These are phyloP conservation scores for Gambusia affinis DNA, from an alignment of 2,113 vertebrate genomes.

Conservation along the genomic window DNA sequence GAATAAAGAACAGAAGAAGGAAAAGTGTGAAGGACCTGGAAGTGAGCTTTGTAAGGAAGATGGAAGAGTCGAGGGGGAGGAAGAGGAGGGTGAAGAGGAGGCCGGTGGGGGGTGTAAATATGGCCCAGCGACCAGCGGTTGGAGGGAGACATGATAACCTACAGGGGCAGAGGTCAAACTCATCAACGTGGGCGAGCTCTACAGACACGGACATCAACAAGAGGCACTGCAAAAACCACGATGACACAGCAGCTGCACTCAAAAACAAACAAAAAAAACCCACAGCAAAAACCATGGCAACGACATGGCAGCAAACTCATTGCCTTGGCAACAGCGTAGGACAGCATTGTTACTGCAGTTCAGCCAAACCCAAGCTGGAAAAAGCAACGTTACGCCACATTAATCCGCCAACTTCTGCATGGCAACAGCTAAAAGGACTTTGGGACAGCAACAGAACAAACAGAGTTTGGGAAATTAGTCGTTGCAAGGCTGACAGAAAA, in stretches of 20 bases:
- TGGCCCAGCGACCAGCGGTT: constrained; percentile 84
- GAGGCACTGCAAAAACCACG: constrained; percentile 44
- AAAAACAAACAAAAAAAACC: constrained; percentile 21
- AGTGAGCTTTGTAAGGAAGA: constrained; percentile 79
- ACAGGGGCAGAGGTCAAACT: constrained; percentile 73
- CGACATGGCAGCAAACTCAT: constrained; percentile 30
- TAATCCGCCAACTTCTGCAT: constrained; percentile 47
- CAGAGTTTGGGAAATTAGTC: constrained; percentile 14
- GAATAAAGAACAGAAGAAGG: constrained; percentile 63
- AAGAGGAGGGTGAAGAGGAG: constrained; percentile 84
- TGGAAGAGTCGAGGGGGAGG: constrained; percentile 80
- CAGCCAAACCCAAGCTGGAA: constrained; percentile 37
- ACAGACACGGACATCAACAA: constrained; percentile 28
- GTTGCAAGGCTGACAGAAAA: neutral
- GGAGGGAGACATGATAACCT: constrained; percentile 81
- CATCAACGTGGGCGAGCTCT: constrained; percentile 56
- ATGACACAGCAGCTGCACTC: constrained; percentile 41
- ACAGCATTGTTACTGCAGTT: constrained; percentile 41
- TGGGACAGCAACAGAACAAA: constrained; percentile 17
- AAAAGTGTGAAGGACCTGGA: constrained; percentile 79
- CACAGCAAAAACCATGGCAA: constrained; percentile 58
- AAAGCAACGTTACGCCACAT: constrained; percentile 34
- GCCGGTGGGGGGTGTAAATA: constrained; percentile 84
- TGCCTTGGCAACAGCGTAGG: constrained; percentile 46
- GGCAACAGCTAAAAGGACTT: constrained; percentile 39